phyloP scores from a whole-genome alignment of 2,888 invertebrate species.

The Folsomia manolachei region DNA sequence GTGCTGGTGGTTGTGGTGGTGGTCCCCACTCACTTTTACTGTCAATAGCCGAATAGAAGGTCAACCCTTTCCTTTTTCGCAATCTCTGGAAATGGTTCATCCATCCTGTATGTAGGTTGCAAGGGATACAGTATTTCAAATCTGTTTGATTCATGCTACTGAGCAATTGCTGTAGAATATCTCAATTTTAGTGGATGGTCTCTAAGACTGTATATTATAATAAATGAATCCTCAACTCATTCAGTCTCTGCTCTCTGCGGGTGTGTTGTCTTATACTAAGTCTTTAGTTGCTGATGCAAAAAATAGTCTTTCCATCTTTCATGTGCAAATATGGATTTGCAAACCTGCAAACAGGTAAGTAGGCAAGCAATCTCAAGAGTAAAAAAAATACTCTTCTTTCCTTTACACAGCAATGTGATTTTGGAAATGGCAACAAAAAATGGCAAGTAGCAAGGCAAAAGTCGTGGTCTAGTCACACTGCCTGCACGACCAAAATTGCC shows the following conservation, averaged over 20 bases:
- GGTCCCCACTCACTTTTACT: constrained; percentile 23
- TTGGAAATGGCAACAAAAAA: neutral
- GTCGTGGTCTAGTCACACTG: too few species aligned
- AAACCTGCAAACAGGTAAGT: neutral
- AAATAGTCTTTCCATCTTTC: neutral
- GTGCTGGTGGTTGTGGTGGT: neutral
- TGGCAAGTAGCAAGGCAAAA: too few species aligned
- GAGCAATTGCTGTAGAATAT: too few species aligned
- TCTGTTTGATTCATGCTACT: too few species aligned
- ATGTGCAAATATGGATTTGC: neutral
- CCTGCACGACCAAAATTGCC: too few species aligned
- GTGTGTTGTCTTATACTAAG: neutral
- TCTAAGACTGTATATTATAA: neutral
- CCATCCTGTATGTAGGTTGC: neutral
- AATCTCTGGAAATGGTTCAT: neutral
- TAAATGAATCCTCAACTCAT: neutral
- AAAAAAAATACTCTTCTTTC: neutral
- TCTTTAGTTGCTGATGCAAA: neutral
- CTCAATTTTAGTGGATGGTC: neutral
- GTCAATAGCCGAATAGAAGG: constrained; percentile 50
- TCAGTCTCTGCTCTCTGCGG: neutral
- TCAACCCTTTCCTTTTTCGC: constrained; percentile 38
- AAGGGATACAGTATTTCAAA: too few species aligned
- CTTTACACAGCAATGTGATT: neutral
- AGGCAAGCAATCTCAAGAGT: neutral